These are phyloP conservation scores for Psophia crepitans DNA, from an alignment of 2,113 vertebrate genomes.

Conservation along the genomic window DNA sequence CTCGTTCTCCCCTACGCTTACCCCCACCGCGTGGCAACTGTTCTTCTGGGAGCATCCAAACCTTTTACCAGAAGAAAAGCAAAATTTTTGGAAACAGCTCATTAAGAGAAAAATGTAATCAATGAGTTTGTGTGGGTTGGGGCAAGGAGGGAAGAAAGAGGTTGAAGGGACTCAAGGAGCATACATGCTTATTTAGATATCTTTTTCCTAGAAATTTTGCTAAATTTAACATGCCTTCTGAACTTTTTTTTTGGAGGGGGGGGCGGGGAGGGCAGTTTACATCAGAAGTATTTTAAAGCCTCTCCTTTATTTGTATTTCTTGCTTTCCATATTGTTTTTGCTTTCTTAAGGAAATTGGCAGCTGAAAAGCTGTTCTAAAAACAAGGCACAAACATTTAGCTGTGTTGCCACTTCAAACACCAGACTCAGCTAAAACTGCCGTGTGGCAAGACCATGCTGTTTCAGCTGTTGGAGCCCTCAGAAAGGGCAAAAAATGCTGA, in stretches of 20 bases:
- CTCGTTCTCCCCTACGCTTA: neutral
- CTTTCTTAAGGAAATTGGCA: constrained; percentile 51
- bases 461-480: constrained; percentile 49
- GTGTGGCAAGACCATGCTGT: constrained; percentile 17
- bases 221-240: neutral
- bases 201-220: neutral
- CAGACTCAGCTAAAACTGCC: constrained; percentile 34
- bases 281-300: neutral
- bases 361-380: constrained; percentile 42
- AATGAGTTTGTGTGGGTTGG: neutral
- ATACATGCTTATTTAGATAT: neutral
- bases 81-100: neutral
- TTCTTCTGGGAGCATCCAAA: neutral
- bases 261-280: no score
- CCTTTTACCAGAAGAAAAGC: neutral
- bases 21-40: neutral
- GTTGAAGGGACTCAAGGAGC: neutral
- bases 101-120: neutral
- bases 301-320: constrained; percentile 29
- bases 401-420: constrained; percentile 47
- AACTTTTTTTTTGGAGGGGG: no score
- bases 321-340: constrained; percentile 31
- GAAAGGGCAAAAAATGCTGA: constrained; percentile 60
- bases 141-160: neutral
- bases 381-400: constrained; percentile 37